These are phyloP conservation scores for Drosophila sp. DNA, from an alignment of 1,140 invertebrate genomes.

Conservation along the genomic window DNA sequence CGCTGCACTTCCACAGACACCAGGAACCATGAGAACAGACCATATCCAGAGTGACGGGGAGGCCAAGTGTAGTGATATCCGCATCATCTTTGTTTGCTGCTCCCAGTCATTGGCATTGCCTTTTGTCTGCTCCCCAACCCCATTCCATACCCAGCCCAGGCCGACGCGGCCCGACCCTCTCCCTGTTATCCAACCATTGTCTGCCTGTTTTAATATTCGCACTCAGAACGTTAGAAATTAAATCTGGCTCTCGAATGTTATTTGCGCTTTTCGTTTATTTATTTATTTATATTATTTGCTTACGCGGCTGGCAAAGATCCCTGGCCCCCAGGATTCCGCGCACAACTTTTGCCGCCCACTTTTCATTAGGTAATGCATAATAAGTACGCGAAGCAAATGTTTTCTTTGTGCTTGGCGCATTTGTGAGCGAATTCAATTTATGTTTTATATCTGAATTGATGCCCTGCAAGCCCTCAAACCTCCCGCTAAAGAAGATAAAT, in stretches of 20 bases:
- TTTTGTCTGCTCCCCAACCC: conserved; percentile 9
- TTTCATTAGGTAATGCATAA: conserved; percentile 81
- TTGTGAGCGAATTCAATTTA: conserved; percentile 68
- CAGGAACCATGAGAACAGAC: conserved; percentile 4
- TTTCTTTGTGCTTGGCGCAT: conserved; percentile 18
- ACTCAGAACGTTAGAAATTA: conserved; percentile 80
- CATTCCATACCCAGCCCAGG: not conserved
- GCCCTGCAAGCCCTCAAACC: not conserved
- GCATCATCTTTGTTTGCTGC: conserved; percentile 78
- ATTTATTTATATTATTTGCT: conserved; percentile 81
- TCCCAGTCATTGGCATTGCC: conserved; percentile 42
- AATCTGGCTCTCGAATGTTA: conserved; percentile 81
- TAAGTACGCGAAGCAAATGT: conserved; percentile 48
- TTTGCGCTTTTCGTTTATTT: conserved; percentile 81
- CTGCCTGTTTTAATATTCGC: conserved; percentile 76
- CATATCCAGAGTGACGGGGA: not conserved
- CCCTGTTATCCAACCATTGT: not conserved
- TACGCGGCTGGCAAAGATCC: conserved; percentile 48
- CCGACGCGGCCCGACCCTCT: not conserved
- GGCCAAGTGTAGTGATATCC: conserved; percentile 66
- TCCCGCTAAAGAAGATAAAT: too few relatives aligned
- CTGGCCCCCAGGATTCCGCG: not conserved
- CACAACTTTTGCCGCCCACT: conserved; percentile 41
- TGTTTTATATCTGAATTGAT: conserved; percentile 34
- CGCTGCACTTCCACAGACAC: conserved; percentile 60